Percentiles rank a stretch among this genome's conserved stretches.
phyloP scores from a whole-genome alignment of 2,797 vertebrate genomes.

The Cyclura pinguis region DNA sequence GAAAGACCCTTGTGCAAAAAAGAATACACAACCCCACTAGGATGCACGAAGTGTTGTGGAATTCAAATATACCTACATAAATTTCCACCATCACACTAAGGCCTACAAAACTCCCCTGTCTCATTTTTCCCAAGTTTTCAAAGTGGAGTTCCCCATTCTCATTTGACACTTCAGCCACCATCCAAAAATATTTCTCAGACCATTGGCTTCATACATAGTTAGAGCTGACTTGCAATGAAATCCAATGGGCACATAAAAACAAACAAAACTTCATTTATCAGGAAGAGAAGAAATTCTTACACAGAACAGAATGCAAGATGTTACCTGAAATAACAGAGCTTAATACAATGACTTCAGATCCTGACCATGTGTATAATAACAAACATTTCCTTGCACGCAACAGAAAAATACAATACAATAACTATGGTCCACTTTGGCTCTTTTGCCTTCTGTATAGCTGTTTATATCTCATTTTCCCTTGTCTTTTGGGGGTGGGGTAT shows the following conservation, averaged over 20 bases:
- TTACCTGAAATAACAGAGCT: background rate
- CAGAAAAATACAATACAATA: too few species aligned
- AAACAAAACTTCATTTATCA: background rate
- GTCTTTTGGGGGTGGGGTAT: too few species aligned
- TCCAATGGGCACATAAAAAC: background rate
- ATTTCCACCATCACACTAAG: background rate
- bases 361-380: too few species aligned
- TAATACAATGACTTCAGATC: too few species aligned
- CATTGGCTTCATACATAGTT: background rate
- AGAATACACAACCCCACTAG: background rate
- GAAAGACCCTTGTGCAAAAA: background rate
- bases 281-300: background rate
- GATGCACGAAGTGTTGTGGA: background rate
- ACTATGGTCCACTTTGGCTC: too few species aligned
- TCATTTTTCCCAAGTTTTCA: background rate
- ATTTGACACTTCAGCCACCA: background rate
- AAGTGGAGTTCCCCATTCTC: background rate
- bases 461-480: too few species aligned
- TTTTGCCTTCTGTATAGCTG: too few species aligned
- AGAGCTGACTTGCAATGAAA: slow-evolving; percentile 6
- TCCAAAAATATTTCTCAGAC: slow-evolving; percentile 14
- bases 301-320: background rate
- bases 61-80: background rate
- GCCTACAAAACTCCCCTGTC: background rate
- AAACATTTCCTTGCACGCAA: too few species aligned